These are phyloP conservation scores for Melipona bicolor DNA, from an alignment of 2,888 invertebrate species.

Conservation along the genomic window DNA sequence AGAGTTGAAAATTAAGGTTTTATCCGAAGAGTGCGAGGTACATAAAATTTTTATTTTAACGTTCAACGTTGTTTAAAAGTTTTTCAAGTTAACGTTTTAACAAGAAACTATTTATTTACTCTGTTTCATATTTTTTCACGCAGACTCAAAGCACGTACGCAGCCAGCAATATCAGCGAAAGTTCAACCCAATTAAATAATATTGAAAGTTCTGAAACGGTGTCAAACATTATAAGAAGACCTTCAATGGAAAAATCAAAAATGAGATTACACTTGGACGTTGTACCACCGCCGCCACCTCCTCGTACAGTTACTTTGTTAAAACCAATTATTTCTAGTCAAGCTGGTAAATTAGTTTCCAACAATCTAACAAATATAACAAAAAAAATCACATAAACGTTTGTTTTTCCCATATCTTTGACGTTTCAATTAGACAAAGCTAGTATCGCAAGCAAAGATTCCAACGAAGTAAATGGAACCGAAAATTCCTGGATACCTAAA, in stretches of 20 bases:
- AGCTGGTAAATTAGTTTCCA: conserved; percentile 66
- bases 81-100: not conserved
- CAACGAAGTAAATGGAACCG: conserved; percentile 70
- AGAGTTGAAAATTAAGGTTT: conserved; percentile 84
- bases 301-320: conserved; percentile 80
- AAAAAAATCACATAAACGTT: not conserved
- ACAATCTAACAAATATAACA: not conserved
- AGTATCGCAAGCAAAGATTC: conserved; percentile 76
- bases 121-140: not conserved
- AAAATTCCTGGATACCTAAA: conserved; percentile 72
- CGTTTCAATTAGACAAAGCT: conserved; percentile 65
- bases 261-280: conserved; percentile 79
- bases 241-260: conserved; percentile 80
- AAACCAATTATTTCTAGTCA: conserved; percentile 75
- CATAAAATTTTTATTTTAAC: not conserved
- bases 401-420: not conserved
- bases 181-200: conserved; percentile 68
- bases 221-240: conserved; percentile 75
- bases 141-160: conserved; percentile 80
- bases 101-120: not conserved
- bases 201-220: conserved; percentile 62
- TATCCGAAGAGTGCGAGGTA: conserved; percentile 82
- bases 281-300: conserved; percentile 81
- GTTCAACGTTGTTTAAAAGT: too few relatives aligned
- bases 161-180: conserved; percentile 77